Evolutionary conservation across 2,888 invertebrate species (phyloP).

Genomic region (Hirtodrosophila cameraria): DNA sequence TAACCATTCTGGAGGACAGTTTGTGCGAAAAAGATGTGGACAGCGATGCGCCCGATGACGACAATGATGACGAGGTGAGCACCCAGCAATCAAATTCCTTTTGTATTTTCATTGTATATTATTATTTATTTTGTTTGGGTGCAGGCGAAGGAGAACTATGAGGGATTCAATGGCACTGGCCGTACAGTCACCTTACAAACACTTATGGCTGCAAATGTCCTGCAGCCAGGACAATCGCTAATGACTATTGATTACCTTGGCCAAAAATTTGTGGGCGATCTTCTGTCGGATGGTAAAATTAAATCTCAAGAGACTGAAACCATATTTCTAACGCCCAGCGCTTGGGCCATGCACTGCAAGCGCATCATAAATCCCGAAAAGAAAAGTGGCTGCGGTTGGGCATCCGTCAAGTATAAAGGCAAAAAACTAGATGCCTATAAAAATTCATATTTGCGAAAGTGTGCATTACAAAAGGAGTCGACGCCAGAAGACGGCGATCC

Average conservation of each 20-base stretch:
- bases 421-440: conserved; percentile 95
- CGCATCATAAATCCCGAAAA: conserved; percentile 95
- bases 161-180: conserved; percentile 85
- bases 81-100: no score
- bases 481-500: conserved; percentile 79
- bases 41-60: conserved; percentile 86
- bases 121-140: neutral
- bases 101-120: no score
- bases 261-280: conserved; percentile 94
- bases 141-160: conserved; percentile 82
- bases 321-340: conserved; percentile 94
- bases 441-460: conserved; percentile 92
- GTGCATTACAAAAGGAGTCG: conserved; percentile 86
- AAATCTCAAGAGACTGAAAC: conserved; percentile 94
- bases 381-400: conserved; percentile 97
- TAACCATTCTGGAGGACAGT: conserved; percentile 62
- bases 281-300: conserved; percentile 94
- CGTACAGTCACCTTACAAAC: conserved; percentile 93
- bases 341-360: conserved; percentile 97
- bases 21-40: conserved; percentile 84
- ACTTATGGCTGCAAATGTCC: conserved; percentile 92
- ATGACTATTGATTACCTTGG: conserved; percentile 97
- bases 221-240: conserved; percentile 92
- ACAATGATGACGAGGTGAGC: conserved; percentile 85
- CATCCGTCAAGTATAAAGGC: conserved; percentile 94